Evolutionary conservation across 2,113 vertebrate species (phyloP).

Genomic region (Dasyprocta punctata): DNA sequence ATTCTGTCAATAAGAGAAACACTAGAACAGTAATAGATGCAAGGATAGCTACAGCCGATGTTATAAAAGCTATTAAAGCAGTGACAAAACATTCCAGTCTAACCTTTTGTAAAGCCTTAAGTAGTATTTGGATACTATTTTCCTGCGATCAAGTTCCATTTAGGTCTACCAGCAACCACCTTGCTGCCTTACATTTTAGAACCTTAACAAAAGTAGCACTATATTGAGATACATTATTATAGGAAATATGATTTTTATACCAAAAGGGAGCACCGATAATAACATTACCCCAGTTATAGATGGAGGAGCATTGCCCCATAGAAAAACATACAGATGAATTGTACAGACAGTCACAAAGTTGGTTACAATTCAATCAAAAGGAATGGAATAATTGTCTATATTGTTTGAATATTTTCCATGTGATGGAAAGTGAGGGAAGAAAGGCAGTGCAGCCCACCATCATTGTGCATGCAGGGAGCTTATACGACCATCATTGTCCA

Average conservation of each 20-base stretch:
- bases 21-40: background rate
- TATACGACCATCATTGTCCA: background rate
- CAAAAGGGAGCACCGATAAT: background rate
- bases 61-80: background rate
- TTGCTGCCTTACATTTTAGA: background rate
- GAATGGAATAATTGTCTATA: background rate
- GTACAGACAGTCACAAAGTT: background rate
- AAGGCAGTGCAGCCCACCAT: background rate
- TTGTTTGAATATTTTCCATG: background rate
- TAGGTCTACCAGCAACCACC: background rate
- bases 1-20: background rate
- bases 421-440: background rate
- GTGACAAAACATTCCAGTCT: background rate
- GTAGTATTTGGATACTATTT: background rate
- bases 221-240: background rate
- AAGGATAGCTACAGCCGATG: background rate
- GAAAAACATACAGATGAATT: background rate
- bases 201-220: background rate
- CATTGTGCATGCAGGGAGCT: background rate
- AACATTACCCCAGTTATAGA: background rate
- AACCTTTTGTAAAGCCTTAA: background rate
- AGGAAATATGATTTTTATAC: background rate
- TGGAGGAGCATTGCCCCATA: background rate
- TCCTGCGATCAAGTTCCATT: background rate
- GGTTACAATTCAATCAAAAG: background rate